These are phyloP conservation scores for Apotomis betuletana DNA, from an alignment of 2,888 invertebrate genomes.

Conservation along the genomic window DNA sequence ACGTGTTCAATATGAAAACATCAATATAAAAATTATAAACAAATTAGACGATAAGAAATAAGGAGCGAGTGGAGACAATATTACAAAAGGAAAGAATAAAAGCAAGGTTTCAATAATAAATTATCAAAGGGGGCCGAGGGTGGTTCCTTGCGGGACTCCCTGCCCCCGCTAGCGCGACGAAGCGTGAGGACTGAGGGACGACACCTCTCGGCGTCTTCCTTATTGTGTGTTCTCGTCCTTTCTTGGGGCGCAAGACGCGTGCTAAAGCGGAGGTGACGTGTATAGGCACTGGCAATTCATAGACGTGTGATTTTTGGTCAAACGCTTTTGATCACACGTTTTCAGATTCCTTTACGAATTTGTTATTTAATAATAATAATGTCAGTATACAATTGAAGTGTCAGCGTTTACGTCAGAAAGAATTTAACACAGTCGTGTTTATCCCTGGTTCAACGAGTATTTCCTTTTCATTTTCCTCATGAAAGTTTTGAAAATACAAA, in stretches of 20 bases:
- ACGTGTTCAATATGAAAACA: slow-evolving; percentile 38
- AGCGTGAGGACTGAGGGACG: slow-evolving; percentile 61
- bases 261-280: slow-evolving; percentile 26
- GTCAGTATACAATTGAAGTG: too few species aligned
- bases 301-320: neutral
- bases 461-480: too few species aligned
- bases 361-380: neutral
- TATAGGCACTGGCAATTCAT: neutral
- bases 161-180: slow-evolving; percentile 47
- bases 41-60: slow-evolving; percentile 72
- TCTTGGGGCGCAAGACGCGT: slow-evolving; percentile 46
- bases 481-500: too few species aligned
- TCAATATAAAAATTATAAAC: slow-evolving; percentile 56
- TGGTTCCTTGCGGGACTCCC: slow-evolving; percentile 46
- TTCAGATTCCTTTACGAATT: neutral
- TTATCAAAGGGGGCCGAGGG: slow-evolving; percentile 66
- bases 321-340: neutral
- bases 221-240: slow-evolving; percentile 69
- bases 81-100: slow-evolving; percentile 72
- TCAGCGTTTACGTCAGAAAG: too few species aligned
- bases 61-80: slow-evolving; percentile 68
- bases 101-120: slow-evolving; percentile 78
- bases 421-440: too few species aligned
- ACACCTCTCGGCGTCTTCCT: slow-evolving; percentile 73
- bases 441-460: too few species aligned